A percentile compares a stretch with the other conserved stretches of the same genome.
Conservation (phyloP, 64 coral and sea anemone genomes). For the Catalaphyllia jardinei region DNA sequence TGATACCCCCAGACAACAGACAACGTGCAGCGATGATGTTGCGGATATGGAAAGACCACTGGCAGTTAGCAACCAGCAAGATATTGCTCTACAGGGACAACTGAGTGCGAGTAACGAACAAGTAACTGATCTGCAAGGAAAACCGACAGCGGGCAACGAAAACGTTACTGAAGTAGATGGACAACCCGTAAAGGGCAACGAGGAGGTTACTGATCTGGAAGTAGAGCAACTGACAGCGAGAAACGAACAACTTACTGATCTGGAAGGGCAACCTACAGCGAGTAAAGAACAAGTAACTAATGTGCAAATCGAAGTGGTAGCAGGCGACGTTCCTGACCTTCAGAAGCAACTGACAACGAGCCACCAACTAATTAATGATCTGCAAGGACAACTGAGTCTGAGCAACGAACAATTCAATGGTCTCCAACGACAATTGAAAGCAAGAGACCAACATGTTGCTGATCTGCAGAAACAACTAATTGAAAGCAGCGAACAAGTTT, state of each 20-base stretch:
- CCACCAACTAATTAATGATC: background rate
- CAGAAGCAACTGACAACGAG: background rate
- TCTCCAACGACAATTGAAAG: no score
- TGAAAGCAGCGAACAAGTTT: no score
- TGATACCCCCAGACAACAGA: no score
- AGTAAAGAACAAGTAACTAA: background rate
- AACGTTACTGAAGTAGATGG: background rate
- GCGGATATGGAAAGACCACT: background rate
- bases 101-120: background rate
- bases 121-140: background rate
- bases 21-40: no score
- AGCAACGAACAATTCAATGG: background rate
- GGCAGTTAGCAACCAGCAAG: no score
- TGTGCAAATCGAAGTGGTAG: background rate
- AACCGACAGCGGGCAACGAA: background rate
- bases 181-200: background rate
- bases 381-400: background rate
- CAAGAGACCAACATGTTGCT: background rate
- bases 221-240: background rate
- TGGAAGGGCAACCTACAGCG: background rate
- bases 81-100: background rate
- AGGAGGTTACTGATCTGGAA: background rate
- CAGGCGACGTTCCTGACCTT: no score
- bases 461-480: background rate
- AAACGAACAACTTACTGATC: background rate